Conservation (phyloP, 2,888 invertebrate genomes). For the Pinctada fucata region DNA sequence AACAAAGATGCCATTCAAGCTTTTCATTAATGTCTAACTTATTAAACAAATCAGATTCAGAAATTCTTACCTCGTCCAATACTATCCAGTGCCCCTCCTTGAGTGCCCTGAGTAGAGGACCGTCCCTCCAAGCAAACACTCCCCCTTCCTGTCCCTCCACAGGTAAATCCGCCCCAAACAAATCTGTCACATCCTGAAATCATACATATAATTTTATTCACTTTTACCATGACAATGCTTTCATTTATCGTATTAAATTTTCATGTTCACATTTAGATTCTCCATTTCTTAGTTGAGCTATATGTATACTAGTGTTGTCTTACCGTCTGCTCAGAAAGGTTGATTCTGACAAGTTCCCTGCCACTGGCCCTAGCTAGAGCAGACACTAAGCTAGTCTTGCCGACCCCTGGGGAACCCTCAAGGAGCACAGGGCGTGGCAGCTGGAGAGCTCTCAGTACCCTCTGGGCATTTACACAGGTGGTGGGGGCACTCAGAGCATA, state of each 20-base stretch:
- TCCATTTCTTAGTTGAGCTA: too few relatives aligned
- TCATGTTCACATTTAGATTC: too few relatives aligned
- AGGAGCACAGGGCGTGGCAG: conserved; percentile 90
- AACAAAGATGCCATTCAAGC: too few relatives aligned
- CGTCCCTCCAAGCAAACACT: conserved; percentile 96
- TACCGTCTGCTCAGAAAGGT: conserved; percentile 98
- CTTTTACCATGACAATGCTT: not conserved
- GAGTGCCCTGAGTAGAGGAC: conserved; percentile 94
- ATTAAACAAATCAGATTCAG: not conserved
- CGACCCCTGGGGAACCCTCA: conserved; percentile 97
- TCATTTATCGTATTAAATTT: not conserved
- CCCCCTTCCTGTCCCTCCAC: conserved; percentile 90
- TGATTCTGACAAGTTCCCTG: conserved; percentile 91
- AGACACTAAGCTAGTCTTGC: conserved; percentile 96
- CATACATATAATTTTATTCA: conserved; percentile 12
- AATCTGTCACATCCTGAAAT: conserved; percentile 92
- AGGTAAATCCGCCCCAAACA: conserved; percentile 98
- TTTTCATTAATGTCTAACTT: too few relatives aligned
- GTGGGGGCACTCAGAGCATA: conserved; percentile 77
- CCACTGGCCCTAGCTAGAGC: conserved; percentile 92
- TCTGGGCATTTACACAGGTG: conserved; percentile 85
- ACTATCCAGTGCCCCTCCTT: conserved; percentile 97
- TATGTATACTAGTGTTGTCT: conserved; percentile 43
- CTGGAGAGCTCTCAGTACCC: conserved; percentile 92
- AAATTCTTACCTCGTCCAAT: conserved; percentile 86